Evolutionary conservation across 2,888 invertebrate genomes (phyloP).

Genomic region (Platynereis dumerilii): DNA sequence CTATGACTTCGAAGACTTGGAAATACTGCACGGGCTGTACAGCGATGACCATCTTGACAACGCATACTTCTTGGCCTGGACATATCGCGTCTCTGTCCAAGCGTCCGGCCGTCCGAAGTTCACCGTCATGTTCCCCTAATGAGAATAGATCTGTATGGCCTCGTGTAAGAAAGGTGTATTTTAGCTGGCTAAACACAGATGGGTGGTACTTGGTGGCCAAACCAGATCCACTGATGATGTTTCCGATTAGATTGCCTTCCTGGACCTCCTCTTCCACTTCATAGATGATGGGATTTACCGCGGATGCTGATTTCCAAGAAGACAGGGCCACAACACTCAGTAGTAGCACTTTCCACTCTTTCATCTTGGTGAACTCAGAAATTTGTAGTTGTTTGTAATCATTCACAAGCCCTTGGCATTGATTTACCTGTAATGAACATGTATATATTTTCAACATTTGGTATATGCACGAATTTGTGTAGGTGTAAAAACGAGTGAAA

Average conservation of each 20-base stretch:
- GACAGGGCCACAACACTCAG: too few species aligned
- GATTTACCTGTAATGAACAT: too few species aligned
- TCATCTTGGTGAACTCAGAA: too few species aligned
- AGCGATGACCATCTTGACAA: constrained; percentile 17
- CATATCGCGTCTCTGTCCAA: constrained; percentile 30
- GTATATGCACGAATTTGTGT: too few species aligned
- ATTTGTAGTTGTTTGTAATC: too few species aligned
- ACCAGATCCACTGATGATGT: constrained; percentile 17
- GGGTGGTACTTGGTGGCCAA: constrained; percentile 11
- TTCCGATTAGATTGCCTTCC: constrained; percentile 24
- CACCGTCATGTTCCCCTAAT: constrained; percentile 16
- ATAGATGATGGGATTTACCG: too few species aligned
- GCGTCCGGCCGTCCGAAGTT: constrained; percentile 13
- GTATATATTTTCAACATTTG: too few species aligned
- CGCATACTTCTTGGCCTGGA: constrained; percentile 11
- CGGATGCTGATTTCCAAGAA: too few species aligned
- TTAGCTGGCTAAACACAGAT: constrained; percentile 10
- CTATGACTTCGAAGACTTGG: constrained; percentile 69
- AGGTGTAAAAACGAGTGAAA: too few species aligned
- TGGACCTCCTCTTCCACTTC: too few species aligned
- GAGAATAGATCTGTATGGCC: constrained; percentile 14
- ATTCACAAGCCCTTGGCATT: too few species aligned
- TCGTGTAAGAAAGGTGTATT: constrained; percentile 21
- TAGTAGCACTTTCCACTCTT: too few species aligned
- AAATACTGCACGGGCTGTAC: constrained; percentile 24